phyloP scores from a whole-genome alignment of 2,888 invertebrate genomes.

The Acleris cristana region DNA sequence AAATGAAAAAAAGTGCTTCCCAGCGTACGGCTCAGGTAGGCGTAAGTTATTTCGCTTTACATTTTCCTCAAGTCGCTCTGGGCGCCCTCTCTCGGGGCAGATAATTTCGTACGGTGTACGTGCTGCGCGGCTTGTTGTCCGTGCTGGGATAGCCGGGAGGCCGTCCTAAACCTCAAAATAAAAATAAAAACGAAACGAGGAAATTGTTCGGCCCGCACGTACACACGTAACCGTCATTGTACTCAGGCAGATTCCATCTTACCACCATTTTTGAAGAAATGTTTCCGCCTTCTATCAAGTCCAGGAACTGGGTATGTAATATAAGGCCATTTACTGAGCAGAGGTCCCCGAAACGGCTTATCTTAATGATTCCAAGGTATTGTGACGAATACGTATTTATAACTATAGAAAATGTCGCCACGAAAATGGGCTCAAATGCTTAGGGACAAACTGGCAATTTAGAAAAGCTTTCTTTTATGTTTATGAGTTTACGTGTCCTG shows the following conservation, averaged over 20 bases:
- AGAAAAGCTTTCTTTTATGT: constrained; percentile 63
- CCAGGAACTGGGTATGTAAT: not conserved
- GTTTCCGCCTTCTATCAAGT: not conserved
- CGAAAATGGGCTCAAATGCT: constrained; percentile 56
- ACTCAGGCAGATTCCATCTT: constrained; percentile 30
- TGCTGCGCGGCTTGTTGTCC: constrained; percentile 65
- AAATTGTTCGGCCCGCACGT: constrained; percentile 34
- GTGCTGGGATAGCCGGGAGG: constrained; percentile 61
- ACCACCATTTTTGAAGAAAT: constrained; percentile 3
- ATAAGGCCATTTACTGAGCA: constrained; percentile 5
- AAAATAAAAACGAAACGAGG: constrained; percentile 52
- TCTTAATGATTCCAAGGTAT: constrained; percentile 20
- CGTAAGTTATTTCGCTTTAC: constrained; percentile 76
- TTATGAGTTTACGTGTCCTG: constrained; percentile 65
- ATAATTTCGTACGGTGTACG: constrained; percentile 75
- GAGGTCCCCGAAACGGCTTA: constrained; percentile 6
- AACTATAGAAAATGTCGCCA: constrained; percentile 44
- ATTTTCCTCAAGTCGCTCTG: constrained; percentile 65
- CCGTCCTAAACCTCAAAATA: constrained; percentile 54
- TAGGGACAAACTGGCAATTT: constrained; percentile 62
- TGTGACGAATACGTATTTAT: constrained; percentile 20
- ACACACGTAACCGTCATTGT: constrained; percentile 37
- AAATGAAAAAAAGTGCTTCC: constrained; percentile 58
- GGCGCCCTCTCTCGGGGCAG: constrained; percentile 66
- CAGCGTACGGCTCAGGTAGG: constrained; percentile 63